phyloP scores from a whole-genome alignment of 2,888 invertebrate genomes.

The Penaeus monodon region DNA sequence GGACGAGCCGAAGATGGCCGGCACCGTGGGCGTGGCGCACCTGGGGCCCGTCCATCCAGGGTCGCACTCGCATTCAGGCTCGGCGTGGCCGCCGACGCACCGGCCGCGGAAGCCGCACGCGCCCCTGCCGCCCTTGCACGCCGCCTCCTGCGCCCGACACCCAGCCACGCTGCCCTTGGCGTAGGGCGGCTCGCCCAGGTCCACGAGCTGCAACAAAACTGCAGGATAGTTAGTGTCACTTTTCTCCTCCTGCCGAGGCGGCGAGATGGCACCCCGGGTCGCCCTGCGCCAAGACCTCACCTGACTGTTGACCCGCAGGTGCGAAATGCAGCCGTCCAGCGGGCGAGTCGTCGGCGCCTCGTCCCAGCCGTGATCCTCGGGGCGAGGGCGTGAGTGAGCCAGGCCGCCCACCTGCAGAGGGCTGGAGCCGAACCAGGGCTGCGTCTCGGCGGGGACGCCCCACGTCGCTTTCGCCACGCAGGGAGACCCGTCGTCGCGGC shows the following conservation, averaged over 20 bases:
- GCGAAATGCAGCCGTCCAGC: constrained; percentile 39
- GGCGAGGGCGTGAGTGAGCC: constrained; percentile 35
- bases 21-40: constrained; percentile 40
- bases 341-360: constrained; percentile 18
- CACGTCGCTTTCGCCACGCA: constrained; percentile 30
- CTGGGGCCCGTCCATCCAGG: constrained; percentile 46
- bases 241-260: constrained; percentile 8
- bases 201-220: constrained; percentile 56
- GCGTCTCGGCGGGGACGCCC: not conserved
- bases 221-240: constrained; percentile 43
- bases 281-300: constrained; percentile 15
- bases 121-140: constrained; percentile 36
- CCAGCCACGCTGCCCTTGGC: constrained; percentile 80
- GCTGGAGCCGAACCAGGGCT: constrained; percentile 29
- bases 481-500: constrained; percentile 32
- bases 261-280: not conserved
- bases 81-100: constrained; percentile 34
- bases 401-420: constrained; percentile 46
- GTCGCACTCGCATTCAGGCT: constrained; percentile 42
- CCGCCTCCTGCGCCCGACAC: constrained; percentile 70
- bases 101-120: constrained; percentile 43
- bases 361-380: constrained; percentile 41
- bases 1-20: constrained; percentile 30
- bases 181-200: constrained; percentile 84
- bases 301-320: constrained; percentile 41